These are phyloP conservation scores for Drosophila oshimai DNA, from an alignment of 1,140 invertebrate genomes.

Conservation along the genomic window DNA sequence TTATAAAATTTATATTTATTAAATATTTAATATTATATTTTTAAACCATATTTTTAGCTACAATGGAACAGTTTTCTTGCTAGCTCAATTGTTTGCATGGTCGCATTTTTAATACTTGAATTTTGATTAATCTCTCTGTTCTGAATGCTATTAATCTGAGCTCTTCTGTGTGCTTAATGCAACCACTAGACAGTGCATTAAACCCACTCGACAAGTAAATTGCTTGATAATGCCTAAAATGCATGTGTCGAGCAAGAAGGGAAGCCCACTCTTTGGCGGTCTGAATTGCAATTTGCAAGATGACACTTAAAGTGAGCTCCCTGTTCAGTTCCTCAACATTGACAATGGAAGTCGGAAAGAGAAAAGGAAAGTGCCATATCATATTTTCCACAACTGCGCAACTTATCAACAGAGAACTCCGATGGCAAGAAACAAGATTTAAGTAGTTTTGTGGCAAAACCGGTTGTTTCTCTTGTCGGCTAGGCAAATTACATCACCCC, in stretches of 20 bases:
- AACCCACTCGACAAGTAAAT: conserved; percentile 54
- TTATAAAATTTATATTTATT: too few relatives aligned
- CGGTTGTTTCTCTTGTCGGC: conserved; percentile 64
- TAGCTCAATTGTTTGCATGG: too few relatives aligned
- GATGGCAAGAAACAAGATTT: conserved; percentile 48
- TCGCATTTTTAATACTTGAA: too few relatives aligned
- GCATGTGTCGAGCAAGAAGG: conserved; percentile 19
- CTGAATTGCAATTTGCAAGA: conserved; percentile 54
- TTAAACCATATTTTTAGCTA: too few relatives aligned
- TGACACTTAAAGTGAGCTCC: conserved; percentile 45
- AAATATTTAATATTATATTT: too few relatives aligned
- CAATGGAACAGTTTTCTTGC: too few relatives aligned
- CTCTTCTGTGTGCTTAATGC: conserved; percentile 8
- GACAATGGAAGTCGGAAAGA: conserved; percentile 25
- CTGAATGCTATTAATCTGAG: not conserved
- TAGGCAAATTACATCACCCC: conserved; percentile 71
- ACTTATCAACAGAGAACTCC: conserved; percentile 41
- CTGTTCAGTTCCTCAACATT: conserved; percentile 4
- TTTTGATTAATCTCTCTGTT: too few relatives aligned
- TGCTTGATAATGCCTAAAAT: conserved; percentile 55
- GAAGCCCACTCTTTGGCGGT: conserved; percentile 31
- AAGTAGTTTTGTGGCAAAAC: conserved; percentile 53
- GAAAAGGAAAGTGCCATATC: conserved; percentile 60
- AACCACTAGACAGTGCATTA: conserved; percentile 45
- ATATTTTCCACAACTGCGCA: conserved; percentile 41